Conservation (phyloP, 2,113 vertebrate genomes). For the Crotalus horridus region DNA sequence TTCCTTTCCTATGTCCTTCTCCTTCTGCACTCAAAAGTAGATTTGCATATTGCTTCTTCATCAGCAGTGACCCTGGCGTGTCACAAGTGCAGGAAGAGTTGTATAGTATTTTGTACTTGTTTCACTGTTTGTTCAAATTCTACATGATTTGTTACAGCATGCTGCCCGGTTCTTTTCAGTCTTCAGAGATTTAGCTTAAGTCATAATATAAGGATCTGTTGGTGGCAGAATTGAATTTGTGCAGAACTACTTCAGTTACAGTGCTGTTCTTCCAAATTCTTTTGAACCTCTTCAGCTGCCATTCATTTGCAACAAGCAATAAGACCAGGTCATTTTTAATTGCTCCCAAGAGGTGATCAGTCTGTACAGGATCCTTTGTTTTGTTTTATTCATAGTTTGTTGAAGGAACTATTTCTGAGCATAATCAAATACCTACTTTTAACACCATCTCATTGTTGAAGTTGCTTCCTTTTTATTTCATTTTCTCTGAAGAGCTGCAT, state of each 20-base stretch:
- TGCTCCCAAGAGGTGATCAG: conserved; percentile 53
- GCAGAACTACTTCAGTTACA: conserved; percentile 47
- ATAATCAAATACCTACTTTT: conserved; percentile 20
- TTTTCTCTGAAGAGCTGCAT: conserved; percentile 24
- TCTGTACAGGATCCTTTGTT: conserved; percentile 45
- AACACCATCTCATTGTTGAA: conserved; percentile 36
- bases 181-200: conserved; percentile 16
- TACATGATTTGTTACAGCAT: not conserved
- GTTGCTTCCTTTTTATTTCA: not conserved
- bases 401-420: conserved; percentile 21
- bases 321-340: conserved; percentile 56
- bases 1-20: not conserved
- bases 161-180: not conserved
- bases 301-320: conserved; percentile 45
- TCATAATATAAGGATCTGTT: conserved; percentile 10
- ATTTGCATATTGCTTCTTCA: not conserved
- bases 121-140: not conserved
- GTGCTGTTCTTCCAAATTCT: conserved; percentile 18
- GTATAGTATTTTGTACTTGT: not conserved
- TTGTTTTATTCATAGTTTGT: conserved; percentile 42
- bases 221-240: conserved; percentile 35
- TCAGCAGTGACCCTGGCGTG: not conserved
- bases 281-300: conserved; percentile 34
- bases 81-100: not conserved
- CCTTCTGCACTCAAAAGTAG: not conserved